These are phyloP conservation scores for Nematostella vectensis DNA, from an alignment of 92 coral and sea anemone genomes.

Conservation along the genomic window DNA sequence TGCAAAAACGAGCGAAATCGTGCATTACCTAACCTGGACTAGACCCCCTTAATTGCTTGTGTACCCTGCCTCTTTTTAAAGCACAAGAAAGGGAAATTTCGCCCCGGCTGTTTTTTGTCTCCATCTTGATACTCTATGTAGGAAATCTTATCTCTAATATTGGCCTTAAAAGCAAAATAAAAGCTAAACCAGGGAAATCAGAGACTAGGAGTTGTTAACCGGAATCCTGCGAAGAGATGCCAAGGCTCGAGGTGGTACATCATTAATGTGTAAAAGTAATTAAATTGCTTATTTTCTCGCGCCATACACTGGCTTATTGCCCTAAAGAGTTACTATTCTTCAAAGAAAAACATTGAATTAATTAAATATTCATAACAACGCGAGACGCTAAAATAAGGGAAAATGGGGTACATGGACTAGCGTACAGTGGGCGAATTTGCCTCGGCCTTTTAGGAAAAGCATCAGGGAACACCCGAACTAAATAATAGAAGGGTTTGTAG, in stretches of 20 bases:
- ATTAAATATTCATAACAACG: slow-evolving; percentile 68
- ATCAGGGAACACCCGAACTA: slow-evolving; percentile 13
- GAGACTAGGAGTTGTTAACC: no score
- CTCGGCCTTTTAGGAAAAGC: slow-evolving; percentile 1
- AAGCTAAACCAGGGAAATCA: neutral
- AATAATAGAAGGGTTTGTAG: no score
- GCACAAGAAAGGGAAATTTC: slow-evolving; percentile 22
- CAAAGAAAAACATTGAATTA: slow-evolving; percentile 32
- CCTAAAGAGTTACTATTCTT: slow-evolving; percentile 23
- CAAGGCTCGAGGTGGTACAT: no score
- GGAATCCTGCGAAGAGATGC: no score
- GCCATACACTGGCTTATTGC: neutral
- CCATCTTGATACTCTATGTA: neutral
- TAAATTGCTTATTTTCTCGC: no score
- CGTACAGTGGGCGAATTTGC: slow-evolving; percentile 5
- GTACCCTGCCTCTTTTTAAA: slow-evolving; percentile 11
- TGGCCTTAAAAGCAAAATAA: no score
- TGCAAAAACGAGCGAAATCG: slow-evolving; percentile 41
- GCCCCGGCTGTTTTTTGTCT: neutral
- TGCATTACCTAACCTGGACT: slow-evolving; percentile 18
- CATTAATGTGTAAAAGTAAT: no score
- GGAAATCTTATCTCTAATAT: neutral
- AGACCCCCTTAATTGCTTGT: slow-evolving; percentile 19
- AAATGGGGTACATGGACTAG: no score
- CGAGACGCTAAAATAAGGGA: no score